A percentile compares a stretch with the other conserved stretches of the same genome.
phyloP scores from a whole-genome alignment of 1,140 invertebrate genomes.

The Mycetomoellerius zeteki region DNA sequence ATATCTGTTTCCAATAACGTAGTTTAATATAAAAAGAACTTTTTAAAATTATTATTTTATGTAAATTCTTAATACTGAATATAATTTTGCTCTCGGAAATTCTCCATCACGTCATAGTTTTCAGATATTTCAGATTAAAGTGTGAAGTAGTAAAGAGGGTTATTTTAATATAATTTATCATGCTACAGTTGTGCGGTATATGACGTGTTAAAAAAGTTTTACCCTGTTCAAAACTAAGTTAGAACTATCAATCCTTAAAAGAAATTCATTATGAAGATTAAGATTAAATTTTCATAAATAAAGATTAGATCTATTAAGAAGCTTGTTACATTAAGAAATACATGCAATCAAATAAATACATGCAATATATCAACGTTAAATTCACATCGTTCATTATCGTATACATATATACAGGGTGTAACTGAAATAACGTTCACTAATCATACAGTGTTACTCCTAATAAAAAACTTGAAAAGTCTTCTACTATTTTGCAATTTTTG shows the following conservation, averaged over 20 bases:
- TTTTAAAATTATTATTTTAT: background rate
- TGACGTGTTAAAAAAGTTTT: slow-evolving; percentile 37
- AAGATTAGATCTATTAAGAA: slow-evolving; percentile 3
- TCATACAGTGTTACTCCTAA: too few species aligned
- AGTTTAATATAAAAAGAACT: too few species aligned
- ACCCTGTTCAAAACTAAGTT: background rate
- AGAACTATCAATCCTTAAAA: slow-evolving; percentile 27
- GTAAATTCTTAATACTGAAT: background rate
- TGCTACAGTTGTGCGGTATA: slow-evolving; percentile 18
- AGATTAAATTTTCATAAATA: slow-evolving; percentile 19
- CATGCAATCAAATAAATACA: background rate
- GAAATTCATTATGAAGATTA: slow-evolving; percentile 1
- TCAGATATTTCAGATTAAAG: slow-evolving; percentile 11
- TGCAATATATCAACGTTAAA: background rate
- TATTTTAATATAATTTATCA: slow-evolving; percentile 39
- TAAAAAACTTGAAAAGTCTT: too few species aligned
- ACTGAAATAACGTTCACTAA: too few species aligned
- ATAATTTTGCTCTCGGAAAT: background rate
- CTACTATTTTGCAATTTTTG: too few species aligned
- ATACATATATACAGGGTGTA: too few species aligned
- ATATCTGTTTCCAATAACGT: background rate
- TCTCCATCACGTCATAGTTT: background rate
- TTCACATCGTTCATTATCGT: too few species aligned
- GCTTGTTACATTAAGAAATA: slow-evolving; percentile 1
- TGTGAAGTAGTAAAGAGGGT: slow-evolving; percentile 11